Conservation (phyloP, 2,113 vertebrate genomes). For the Rhombomys opimus region DNA sequence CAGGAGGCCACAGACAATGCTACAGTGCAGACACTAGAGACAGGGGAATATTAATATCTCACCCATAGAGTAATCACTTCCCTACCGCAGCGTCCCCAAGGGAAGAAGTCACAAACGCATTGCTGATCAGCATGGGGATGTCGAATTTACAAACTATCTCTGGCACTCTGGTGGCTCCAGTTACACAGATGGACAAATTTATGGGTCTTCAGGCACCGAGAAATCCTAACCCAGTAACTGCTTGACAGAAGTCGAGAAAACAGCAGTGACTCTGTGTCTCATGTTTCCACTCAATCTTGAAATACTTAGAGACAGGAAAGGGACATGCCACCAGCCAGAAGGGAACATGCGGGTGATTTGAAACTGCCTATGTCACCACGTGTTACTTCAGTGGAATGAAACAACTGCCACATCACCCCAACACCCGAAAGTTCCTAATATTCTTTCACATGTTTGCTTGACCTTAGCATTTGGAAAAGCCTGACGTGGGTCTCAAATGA, state of each 20-base stretch:
- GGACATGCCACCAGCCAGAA: background rate
- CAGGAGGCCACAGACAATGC: constrained; percentile 74
- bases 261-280: constrained; percentile 44
- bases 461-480: background rate
- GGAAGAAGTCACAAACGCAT: constrained; percentile 69
- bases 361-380: background rate
- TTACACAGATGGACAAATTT: constrained; percentile 70
- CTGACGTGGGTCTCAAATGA: background rate
- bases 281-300: constrained; percentile 19
- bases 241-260: constrained; percentile 63
- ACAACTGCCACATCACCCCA: background rate
- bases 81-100: constrained; percentile 66
- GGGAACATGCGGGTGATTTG: background rate
- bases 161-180: constrained; percentile 54
- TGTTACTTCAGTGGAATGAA: background rate
- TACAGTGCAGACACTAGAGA: constrained; percentile 43
- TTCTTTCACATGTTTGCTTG: background rate
- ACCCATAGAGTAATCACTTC: constrained; percentile 75
- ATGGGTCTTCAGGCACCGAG: constrained; percentile 61
- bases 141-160: constrained; percentile 79
- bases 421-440: background rate
- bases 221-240: constrained; percentile 57
- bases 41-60: constrained; percentile 80
- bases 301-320: background rate
- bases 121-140: constrained; percentile 65